A percentile compares a stretch with the other conserved stretches of the same genome.
Conservation (phyloP, 1,140 invertebrate genomes). For the Euwallacea similis region DNA sequence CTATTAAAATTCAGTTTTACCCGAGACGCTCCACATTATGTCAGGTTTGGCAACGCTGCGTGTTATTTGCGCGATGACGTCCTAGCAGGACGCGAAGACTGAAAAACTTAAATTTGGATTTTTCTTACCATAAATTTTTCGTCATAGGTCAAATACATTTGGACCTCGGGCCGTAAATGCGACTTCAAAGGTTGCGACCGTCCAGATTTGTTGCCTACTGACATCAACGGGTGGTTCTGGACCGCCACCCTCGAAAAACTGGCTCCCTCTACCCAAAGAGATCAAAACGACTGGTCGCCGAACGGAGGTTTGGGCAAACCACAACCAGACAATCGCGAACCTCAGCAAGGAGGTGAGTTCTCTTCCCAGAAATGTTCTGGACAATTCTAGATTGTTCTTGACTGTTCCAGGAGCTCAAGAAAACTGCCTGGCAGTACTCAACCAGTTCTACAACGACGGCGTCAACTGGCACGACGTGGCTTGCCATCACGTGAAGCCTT, state of each 20-base stretch:
- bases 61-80: too few species aligned
- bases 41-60: too few species aligned
- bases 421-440: constrained; percentile 77
- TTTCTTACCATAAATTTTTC: too few species aligned
- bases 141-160: constrained; percentile 75
- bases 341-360: constrained; percentile 64
- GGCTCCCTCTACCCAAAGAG: constrained; percentile 72
- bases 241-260: constrained; percentile 79
- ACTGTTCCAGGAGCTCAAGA: constrained; percentile 63
- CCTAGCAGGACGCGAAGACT: too few species aligned
- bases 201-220: constrained; percentile 73
- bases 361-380: not conserved
- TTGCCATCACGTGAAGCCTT: constrained; percentile 81
- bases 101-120: too few species aligned
- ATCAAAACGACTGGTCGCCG: constrained; percentile 81
- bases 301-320: constrained; percentile 76
- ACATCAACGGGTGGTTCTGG: constrained; percentile 86
- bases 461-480: constrained; percentile 87
- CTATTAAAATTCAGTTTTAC: too few species aligned
- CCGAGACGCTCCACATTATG: too few species aligned
- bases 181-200: constrained; percentile 83
- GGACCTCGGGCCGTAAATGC: constrained; percentile 83
- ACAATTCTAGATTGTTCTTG: not conserved
- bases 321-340: constrained; percentile 80
- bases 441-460: constrained; percentile 84